Conservation (phyloP, 2,888 invertebrate species). For the Nebria salina region DNA sequence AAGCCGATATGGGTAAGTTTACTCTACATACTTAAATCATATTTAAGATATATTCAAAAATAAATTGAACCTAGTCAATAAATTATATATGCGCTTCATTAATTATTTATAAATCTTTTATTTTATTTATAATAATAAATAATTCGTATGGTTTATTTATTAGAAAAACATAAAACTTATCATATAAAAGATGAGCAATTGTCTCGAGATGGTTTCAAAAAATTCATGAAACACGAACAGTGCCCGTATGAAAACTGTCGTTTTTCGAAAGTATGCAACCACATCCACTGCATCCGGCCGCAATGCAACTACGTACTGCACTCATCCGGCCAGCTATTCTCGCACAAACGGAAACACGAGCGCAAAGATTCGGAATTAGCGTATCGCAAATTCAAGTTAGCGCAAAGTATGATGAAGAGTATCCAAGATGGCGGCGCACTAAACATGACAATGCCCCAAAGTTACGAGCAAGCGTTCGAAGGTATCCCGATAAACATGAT, state of each 20-base stretch:
- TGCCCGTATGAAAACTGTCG: slow-evolving; percentile 93
- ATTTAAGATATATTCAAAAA: background rate
- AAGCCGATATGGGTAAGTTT: slow-evolving; percentile 96
- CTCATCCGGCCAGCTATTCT: slow-evolving; percentile 95
- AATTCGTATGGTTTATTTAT: slow-evolving; percentile 52
- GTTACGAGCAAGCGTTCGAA: slow-evolving; percentile 57
- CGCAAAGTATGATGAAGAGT: slow-evolving; percentile 68
- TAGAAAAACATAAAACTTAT: slow-evolving; percentile 98
- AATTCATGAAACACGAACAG: slow-evolving; percentile 96
- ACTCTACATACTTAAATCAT: slow-evolving; percentile 14
- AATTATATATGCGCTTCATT: too few relatives aligned
- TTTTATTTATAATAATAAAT: too few relatives aligned
- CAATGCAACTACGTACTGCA: slow-evolving; percentile 96
- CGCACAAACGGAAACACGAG: slow-evolving; percentile 97
- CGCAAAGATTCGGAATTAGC: slow-evolving; percentile 91
- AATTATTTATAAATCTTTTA: too few relatives aligned
- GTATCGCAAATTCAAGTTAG: slow-evolving; percentile 78
- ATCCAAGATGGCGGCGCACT: slow-evolving; percentile 64
- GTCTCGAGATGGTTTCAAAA: slow-evolving; percentile 96
- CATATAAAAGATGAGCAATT: slow-evolving; percentile 97
- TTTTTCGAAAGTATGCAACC: slow-evolving; percentile 95
- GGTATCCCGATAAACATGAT: slow-evolving; percentile 58
- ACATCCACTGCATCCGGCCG: slow-evolving; percentile 96
- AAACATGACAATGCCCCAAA: slow-evolving; percentile 36
- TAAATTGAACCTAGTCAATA: too few relatives aligned